Evolutionary conservation across 2,113 vertebrate species (phyloP), one percentile per base, ranked within the genome.

Genomic region (western clawed frog (Xenopus tropicalis)): DNA sequence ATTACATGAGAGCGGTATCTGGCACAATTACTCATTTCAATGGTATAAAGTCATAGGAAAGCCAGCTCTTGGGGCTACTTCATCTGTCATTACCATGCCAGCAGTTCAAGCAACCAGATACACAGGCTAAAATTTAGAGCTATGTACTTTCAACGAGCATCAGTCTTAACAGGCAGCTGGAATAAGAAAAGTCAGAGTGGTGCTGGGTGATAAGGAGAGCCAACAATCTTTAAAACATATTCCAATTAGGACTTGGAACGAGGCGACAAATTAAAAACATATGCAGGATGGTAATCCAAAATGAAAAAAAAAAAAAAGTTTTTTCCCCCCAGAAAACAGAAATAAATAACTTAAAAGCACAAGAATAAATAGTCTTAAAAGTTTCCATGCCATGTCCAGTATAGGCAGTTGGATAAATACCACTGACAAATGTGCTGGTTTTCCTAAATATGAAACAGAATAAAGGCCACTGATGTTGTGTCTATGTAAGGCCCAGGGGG

Each of bases 261-360:
- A 23, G 44, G 25, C 11, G 44, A 7, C 10, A 37, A 20, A 13
- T 61, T 21, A 44, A 52, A 61, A 37, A 44, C 44, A 19, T 19
- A 14, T 21, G 24, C 63, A 21, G 63, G 37, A 44, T 42, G 23
- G 20, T 13, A 65, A 65, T 13, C 46, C 46, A 20, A 4, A 43
- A 21, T 5, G 4, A 44, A 14, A 4, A 65, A 65, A 63, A 42
- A n/a, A n/a, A 20, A 17, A 6, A 64, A n/a, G 17, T n/a, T 65
- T 11, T 42, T 37, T 16, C 6, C 11, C 46, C 37, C 16, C 16
- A 4, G n/a, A 42, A 24, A 52, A 42, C 19, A 51, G 14, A 17
- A 65, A 72, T 29, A 67, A 74, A 74, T 74, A 74, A 54, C 16
- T 61, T 74, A 74, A 66, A 75, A 69, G 24, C 24, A 69, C 43